Conservation (phyloP, 2,797 vertebrate genomes). For the Danionella dracula region DNA sequence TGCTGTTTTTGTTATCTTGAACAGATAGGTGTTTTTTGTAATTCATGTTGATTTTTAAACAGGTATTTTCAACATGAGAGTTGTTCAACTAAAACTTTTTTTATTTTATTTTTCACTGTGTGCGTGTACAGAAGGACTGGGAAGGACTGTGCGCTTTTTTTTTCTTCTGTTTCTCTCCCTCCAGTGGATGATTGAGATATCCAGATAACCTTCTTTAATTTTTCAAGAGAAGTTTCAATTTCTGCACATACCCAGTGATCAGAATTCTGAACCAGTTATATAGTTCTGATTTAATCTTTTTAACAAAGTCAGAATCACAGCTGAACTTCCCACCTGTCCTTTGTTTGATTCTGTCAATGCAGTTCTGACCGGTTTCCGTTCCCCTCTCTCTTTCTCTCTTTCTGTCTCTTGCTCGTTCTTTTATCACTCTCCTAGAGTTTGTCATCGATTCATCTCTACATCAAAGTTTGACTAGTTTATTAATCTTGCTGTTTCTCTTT, state of each 20-base stretch:
- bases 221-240: background rate
- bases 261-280: constrained; percentile 35
- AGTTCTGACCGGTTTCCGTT: constrained; percentile 55
- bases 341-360: constrained; percentile 55
- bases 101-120: constrained; percentile 16
- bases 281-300: constrained; percentile 41
- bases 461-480: background rate
- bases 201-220: background rate
- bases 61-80: too few relatives aligned
- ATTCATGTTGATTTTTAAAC: too few relatives aligned
- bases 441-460: background rate
- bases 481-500: background rate
- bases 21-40: too few relatives aligned
- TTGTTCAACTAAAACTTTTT: too few relatives aligned
- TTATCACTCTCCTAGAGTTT: background rate
- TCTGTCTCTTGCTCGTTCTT: constrained; percentile 7
- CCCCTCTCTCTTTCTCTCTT: constrained; percentile 22
- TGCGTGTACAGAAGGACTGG: constrained; percentile 70
- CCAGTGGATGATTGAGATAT: constrained; percentile 63
- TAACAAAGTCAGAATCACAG: constrained; percentile 26
- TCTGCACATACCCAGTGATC: background rate
- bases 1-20: too few relatives aligned
- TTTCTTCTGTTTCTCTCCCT: constrained; percentile 64
- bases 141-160: constrained; percentile 63
- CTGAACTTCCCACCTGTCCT: constrained; percentile 39